A percentile compares a stretch with the other conserved stretches of the same genome.
Conservation (phyloP, 2,113 vertebrate species). For the Xiphophorus couchianus region DNA sequence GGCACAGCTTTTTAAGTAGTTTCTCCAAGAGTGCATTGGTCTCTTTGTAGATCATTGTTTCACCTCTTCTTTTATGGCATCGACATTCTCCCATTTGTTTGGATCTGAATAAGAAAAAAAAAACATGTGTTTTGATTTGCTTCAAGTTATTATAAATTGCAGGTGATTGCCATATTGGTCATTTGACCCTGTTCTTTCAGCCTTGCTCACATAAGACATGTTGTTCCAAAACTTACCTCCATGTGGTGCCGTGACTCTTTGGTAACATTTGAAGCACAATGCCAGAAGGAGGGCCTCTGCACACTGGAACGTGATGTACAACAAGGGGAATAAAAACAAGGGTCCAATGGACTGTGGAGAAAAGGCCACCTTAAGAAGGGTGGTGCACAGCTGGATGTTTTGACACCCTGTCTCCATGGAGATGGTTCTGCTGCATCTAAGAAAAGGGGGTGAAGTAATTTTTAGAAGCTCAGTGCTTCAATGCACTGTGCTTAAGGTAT, state of each 20-base stretch:
- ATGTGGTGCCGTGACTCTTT: slow-evolving; percentile 64
- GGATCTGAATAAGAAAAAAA: slow-evolving; percentile 36
- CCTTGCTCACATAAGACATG: background rate
- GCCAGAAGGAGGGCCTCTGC: slow-evolving; percentile 81
- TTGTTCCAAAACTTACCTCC: slow-evolving; percentile 67
- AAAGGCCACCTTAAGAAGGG: slow-evolving; percentile 85
- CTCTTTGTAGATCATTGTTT: background rate
- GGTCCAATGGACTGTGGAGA: slow-evolving; percentile 77
- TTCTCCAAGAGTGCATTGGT: background rate
- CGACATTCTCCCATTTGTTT: background rate
- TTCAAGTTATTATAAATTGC: background rate
- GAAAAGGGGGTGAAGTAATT: background rate
- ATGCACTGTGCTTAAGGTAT: background rate
- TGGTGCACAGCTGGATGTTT: slow-evolving; percentile 84
- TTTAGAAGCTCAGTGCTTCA: background rate
- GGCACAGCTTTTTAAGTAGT: background rate
- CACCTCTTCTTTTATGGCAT: slow-evolving; percentile 22
- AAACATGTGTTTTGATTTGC: background rate
- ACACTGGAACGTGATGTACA: slow-evolving; percentile 84
- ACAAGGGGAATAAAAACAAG: slow-evolving; percentile 85
- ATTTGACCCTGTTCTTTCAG: background rate
- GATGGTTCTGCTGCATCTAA: slow-evolving; percentile 80
- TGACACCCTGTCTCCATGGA: slow-evolving; percentile 89
- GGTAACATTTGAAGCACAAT: slow-evolving; percentile 75
- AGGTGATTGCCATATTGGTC: background rate